Base-by-base conservation (phyloP, 2,113 vertebrate genomes). In the Dicentrarchus labrax region DNA sequence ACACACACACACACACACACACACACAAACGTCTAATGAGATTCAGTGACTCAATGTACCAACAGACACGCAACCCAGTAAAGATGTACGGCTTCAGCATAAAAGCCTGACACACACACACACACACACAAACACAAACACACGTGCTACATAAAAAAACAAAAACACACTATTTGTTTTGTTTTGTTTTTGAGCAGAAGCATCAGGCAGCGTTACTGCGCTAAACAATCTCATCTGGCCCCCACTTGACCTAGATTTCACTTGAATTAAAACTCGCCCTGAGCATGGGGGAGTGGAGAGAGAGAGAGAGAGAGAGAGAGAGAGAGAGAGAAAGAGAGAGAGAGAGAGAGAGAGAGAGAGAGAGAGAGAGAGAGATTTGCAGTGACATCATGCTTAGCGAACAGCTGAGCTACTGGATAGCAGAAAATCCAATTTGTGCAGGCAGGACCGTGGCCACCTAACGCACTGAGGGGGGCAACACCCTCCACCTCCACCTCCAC, bases 161-260 rank as follows among this genome's bases (percentile, higher is more conserved):
- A 30, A 30, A 30, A 30, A 30, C 30, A 85, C 71, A 76, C 30
- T 36, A 16, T 67, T 80, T 85, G 82, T 84, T 86, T 75, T 85
- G 82, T 84, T 86, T 75, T 75, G 68, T 67, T 86, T 75, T 61
- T 30, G 45, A 56, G 78, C 60, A 50, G 67, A 62, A 38, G 67
- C 87, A 89, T 86, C 76, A 64, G 71, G 74, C 81, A 15, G 78
- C 30, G 43, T 66, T 78, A 56, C 36, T 17, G 80, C 62, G 22
- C 82, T 68, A 67, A 89, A 86, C 83, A 81, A 79, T 75, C 66
- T 87, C 79, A 88, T 86, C 83, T 72, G 84, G 50, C 75, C 69
- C 50, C 57, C 81, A 81, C 89, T 86, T 88, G 89, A 90, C 88
- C 91, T 8, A 87, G 19, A 92, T 94, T 84, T 84, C 71, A 76